Conservation (phyloP, 2,797 vertebrate species). For the Streptopelia turtur region DNA sequence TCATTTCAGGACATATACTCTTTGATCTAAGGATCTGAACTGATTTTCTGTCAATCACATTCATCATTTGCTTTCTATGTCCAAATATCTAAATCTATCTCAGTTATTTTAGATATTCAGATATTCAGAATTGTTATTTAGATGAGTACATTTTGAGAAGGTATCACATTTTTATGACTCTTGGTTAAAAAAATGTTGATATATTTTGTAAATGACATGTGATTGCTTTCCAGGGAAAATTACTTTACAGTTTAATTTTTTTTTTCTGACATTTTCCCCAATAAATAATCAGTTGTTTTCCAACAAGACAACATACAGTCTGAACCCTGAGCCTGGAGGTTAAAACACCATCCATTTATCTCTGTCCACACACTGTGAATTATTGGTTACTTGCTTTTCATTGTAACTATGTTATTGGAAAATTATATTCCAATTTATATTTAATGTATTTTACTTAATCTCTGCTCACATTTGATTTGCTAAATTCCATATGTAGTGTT, state of each 20-base stretch:
- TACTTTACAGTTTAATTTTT: slow-evolving; percentile 72
- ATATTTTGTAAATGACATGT: slow-evolving; percentile 39
- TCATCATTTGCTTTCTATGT: neutral
- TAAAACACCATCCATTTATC: slow-evolving; percentile 73
- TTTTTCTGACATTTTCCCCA: slow-evolving; percentile 69
- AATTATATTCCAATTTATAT: slow-evolving; percentile 57
- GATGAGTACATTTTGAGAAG: neutral
- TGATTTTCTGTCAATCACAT: neutral
- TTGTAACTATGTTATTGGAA: slow-evolving; percentile 65
- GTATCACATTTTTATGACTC: slow-evolving; percentile 4
- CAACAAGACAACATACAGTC: slow-evolving; percentile 48
- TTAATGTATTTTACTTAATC: slow-evolving; percentile 71
- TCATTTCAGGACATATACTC: neutral
- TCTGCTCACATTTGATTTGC: slow-evolving; percentile 50
- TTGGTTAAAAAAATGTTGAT: neutral
- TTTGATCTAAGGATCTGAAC: neutral
- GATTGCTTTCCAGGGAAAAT: slow-evolving; percentile 67
- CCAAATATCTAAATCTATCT: neutral
- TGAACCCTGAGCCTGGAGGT: slow-evolving; percentile 73
- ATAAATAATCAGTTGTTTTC: slow-evolving; percentile 75
- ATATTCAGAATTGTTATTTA: neutral
- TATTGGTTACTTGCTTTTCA: slow-evolving; percentile 74
- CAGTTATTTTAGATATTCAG: neutral
- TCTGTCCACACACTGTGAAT: slow-evolving; percentile 67
- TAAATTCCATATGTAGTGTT: slow-evolving; percentile 21